A percentile compares a stretch with the other conserved stretches of the same genome.
Evolutionary conservation across 2,113 vertebrate species (phyloP).

Genomic region (Halichoeres trimaculatus): DNA sequence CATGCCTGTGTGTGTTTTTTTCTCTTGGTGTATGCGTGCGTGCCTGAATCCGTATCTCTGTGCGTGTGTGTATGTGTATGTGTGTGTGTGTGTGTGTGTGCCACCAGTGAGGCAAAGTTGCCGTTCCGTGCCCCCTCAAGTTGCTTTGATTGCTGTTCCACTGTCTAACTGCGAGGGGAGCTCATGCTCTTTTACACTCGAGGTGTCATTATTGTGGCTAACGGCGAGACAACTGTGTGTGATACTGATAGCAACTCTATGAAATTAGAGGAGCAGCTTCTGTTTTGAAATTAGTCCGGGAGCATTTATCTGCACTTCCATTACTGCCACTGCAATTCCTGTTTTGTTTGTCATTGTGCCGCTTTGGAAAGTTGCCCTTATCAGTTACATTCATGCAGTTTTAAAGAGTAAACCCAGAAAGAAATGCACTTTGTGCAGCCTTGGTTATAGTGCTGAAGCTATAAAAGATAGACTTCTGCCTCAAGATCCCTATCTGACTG

Average conservation of each 20-base stretch:
- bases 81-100: no score
- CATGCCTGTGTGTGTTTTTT: slow-evolving; percentile 21
- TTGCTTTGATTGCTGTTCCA: slow-evolving; percentile 74
- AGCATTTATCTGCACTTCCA: slow-evolving; percentile 59
- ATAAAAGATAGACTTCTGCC: no score
- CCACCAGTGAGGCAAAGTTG: slow-evolving; percentile 73
- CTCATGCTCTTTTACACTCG: slow-evolving; percentile 81
- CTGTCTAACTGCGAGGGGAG: slow-evolving; percentile 83
- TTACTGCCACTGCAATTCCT: slow-evolving; percentile 45
- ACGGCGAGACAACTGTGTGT: slow-evolving; percentile 78
- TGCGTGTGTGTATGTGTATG: no score
- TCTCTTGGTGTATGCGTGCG: slow-evolving; percentile 2
- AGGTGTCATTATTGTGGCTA: slow-evolving; percentile 73
- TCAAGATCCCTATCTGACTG: background rate
- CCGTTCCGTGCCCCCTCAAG: slow-evolving; percentile 64
- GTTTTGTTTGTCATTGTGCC: slow-evolving; percentile 40
- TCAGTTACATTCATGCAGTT: slow-evolving; percentile 5
- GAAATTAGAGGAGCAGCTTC: slow-evolving; percentile 70
- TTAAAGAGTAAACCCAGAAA: background rate
- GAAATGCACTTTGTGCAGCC: background rate
- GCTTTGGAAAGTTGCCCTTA: slow-evolving; percentile 1
- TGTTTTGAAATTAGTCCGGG: slow-evolving; percentile 61
- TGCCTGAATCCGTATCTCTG: background rate
- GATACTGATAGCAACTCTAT: slow-evolving; percentile 76
- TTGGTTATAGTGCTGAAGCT: background rate